These are phyloP conservation scores for Poecilia velifera DNA, from an alignment of 2,797 vertebrate genomes.

Conservation along the genomic window DNA sequence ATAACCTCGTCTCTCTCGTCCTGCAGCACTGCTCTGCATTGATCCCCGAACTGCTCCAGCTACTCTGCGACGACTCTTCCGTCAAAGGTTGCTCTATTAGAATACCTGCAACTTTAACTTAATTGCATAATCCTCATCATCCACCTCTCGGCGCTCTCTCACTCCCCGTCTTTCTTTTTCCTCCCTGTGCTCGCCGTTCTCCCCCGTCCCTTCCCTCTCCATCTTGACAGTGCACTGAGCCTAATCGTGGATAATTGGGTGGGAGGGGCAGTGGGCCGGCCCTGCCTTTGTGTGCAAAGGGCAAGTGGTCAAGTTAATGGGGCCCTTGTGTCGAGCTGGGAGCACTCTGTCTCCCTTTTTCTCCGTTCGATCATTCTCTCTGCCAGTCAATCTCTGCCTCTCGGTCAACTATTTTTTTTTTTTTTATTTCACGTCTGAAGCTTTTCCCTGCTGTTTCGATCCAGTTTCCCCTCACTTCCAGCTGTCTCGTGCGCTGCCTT, in stretches of 20 bases:
- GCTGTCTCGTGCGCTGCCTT: constrained; percentile 53
- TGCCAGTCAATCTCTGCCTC: constrained; percentile 69
- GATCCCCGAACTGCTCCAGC: background rate
- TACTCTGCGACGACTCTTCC: constrained; percentile 6
- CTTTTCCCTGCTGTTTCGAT: constrained; percentile 66
- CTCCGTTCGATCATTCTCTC: constrained; percentile 74
- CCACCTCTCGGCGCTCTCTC: constrained; percentile 24
- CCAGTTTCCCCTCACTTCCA: constrained; percentile 62
- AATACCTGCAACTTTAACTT: constrained; percentile 1
- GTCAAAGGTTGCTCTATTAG: constrained; percentile 7
- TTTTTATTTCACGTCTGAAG: constrained; percentile 60
- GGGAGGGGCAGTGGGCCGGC: constrained; percentile 97
- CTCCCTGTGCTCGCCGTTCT: constrained; percentile 62
- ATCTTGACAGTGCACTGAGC: constrained; percentile 99
- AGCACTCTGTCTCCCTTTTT: constrained; percentile 78
- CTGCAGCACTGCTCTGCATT: background rate
- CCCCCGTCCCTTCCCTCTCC: constrained; percentile 86
- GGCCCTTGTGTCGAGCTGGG: constrained; percentile 94
- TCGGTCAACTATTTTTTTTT: constrained; percentile 58
- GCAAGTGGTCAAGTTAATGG: constrained; percentile 99
- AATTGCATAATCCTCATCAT: constrained; percentile 23
- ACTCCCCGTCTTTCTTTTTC: constrained; percentile 44
- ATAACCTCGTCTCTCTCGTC: background rate
- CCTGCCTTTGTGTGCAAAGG: constrained; percentile 99
- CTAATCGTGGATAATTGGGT: constrained; percentile 99